These are phyloP conservation scores for Coryphaenoides rupestris DNA, from an alignment of 2,113 vertebrate genomes.

Conservation along the genomic window DNA sequence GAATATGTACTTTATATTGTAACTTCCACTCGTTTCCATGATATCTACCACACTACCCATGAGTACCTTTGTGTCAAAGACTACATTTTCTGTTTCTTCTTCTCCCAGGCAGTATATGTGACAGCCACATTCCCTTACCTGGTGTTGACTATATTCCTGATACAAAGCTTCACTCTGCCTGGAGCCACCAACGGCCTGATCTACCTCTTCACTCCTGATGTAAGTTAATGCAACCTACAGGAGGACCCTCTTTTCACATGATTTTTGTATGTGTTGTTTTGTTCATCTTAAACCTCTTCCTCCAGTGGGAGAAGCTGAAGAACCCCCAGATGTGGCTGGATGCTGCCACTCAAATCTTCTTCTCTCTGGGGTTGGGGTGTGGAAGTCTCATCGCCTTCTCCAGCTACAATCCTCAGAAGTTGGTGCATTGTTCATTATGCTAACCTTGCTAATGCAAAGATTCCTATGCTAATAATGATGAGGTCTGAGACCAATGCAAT, in stretches of 20 bases:
- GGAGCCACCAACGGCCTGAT: conserved; percentile 79
- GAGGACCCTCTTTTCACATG: neutral
- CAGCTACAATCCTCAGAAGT: conserved; percentile 84
- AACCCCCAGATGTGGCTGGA: conserved; percentile 89
- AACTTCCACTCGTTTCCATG: conserved; percentile 76
- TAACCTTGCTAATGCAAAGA: neutral
- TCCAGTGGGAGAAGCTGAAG: conserved; percentile 77
- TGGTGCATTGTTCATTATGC: conserved; percentile 26
- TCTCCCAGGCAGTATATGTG: conserved; percentile 82
- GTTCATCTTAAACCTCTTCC: neutral
- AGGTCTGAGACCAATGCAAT: no score
- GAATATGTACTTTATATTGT: no score
- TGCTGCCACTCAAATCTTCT: conserved; percentile 92
- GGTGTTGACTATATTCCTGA: conserved; percentile 84
- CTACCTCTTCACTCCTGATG: conserved; percentile 88
- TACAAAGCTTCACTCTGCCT: conserved; percentile 81
- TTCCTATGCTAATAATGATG: neutral
- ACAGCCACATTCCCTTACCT: conserved; percentile 86
- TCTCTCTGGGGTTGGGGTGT: conserved; percentile 87
- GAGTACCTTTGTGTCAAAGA: no score
- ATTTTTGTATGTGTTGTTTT: neutral
- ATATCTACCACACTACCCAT: conserved; percentile 49
- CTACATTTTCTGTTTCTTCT: neutral
- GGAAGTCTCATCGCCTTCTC: conserved; percentile 90
- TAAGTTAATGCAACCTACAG: conserved; percentile 51